phyloP scores from a whole-genome alignment of 2,113 vertebrate species.

The Podocnemis expansa region DNA sequence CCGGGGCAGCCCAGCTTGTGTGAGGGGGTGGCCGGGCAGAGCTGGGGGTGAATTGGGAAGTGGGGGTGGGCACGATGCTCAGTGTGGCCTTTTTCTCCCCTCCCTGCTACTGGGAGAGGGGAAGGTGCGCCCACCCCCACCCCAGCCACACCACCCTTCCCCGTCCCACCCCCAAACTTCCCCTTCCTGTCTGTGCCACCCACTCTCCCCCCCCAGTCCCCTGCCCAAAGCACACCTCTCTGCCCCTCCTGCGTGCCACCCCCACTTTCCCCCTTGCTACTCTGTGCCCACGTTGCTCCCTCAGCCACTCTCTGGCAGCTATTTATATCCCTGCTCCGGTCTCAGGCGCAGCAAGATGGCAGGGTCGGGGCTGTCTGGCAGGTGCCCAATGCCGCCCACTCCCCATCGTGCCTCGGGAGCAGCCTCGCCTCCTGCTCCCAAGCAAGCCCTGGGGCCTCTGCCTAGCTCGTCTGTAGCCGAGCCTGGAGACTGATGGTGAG shows the following conservation, averaged over 20 bases:
- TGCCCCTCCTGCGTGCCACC: background rate
- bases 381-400: conserved; percentile 16
- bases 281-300: background rate
- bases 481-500: background rate
- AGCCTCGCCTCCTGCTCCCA: background rate
- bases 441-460: background rate
- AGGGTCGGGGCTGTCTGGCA: conserved; percentile 5
- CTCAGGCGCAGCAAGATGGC: background rate
- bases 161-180: no score
- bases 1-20: no score
- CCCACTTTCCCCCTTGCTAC: background rate
- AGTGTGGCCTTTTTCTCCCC: background rate
- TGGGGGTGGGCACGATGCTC: background rate
- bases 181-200: background rate
- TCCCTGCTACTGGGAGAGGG: background rate
- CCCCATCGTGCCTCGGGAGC: background rate
- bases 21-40: background rate
- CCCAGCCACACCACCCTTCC: background rate
- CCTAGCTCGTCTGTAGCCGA: background rate
- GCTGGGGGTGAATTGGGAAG: background rate
- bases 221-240: no score
- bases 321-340: background rate
- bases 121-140: background rate
- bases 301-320: background rate
- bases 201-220: background rate